Evolutionary conservation across 2,888 invertebrate species (phyloP).

Genomic region (Cephus pygmeus): DNA sequence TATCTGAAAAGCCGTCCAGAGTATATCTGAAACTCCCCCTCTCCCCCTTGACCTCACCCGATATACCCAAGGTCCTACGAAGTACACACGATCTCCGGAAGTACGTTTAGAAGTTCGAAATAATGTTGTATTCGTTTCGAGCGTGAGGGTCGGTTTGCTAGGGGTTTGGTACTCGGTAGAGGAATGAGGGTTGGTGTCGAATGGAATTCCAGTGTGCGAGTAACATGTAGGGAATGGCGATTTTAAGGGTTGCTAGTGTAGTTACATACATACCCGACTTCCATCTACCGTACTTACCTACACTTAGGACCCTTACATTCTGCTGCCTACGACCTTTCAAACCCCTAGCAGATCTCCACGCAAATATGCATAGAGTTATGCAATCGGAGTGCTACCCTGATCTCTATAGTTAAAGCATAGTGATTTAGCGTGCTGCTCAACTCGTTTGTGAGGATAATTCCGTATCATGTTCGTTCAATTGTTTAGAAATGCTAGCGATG

Average conservation of each 20-base stretch:
- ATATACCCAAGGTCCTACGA: background rate
- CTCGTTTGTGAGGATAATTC: too few species aligned
- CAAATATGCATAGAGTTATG: too few species aligned
- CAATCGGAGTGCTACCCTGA: too few species aligned
- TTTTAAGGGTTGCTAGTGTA: background rate
- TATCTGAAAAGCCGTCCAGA: too few species aligned
- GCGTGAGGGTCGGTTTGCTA: background rate
- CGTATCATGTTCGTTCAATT: too few species aligned
- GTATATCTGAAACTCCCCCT: background rate
- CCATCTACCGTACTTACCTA: too few species aligned
- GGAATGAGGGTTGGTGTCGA: background rate
- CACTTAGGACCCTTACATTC: too few species aligned
- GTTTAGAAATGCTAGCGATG: too few species aligned
- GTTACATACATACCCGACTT: background rate
- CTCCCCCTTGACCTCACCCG: constrained; percentile 4
- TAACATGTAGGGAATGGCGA: background rate
- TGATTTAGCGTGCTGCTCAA: too few species aligned
- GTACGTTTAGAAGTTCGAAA: constrained; percentile 33
- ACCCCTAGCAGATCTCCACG: too few species aligned
- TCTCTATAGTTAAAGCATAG: too few species aligned
- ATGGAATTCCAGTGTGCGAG: background rate
- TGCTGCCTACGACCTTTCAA: too few species aligned
- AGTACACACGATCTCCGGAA: background rate
- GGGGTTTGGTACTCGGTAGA: background rate
- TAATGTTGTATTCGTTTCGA: constrained; percentile 30